Evolutionary conservation across 35 echinoderm and acorn worm species (phyloP).

Genomic region (Apostichopus parvimensis): DNA sequence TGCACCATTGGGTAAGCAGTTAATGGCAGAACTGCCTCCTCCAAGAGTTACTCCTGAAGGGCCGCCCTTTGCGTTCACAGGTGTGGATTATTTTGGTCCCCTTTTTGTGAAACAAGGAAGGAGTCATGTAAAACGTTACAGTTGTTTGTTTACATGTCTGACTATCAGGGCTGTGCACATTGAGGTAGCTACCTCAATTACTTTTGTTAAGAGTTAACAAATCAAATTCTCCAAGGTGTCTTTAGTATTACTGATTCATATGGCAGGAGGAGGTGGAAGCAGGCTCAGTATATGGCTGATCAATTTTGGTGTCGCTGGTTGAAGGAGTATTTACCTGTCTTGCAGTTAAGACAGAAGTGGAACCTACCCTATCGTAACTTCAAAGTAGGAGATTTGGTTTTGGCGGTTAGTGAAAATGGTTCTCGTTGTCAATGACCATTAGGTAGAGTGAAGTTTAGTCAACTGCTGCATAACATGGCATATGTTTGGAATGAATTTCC

Average conservation of each 20-base stretch:
- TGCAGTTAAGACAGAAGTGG: background rate
- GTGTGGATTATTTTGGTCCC: slow-evolving; percentile 55
- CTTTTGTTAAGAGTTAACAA: too few relatives aligned
- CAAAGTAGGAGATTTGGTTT: slow-evolving; percentile 24
- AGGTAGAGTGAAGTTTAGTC: background rate
- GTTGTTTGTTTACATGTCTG: slow-evolving; percentile 23
- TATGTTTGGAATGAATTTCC: too few relatives aligned
- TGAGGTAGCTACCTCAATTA: too few relatives aligned
- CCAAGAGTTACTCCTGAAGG: slow-evolving; percentile 6
- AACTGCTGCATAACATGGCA: too few relatives aligned
- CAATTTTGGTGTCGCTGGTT: background rate
- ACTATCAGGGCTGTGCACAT: too few relatives aligned
- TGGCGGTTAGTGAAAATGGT: background rate
- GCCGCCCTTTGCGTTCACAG: slow-evolving; percentile 26
- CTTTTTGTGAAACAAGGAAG: slow-evolving; percentile 30
- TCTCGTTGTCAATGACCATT: slow-evolving; percentile 66
- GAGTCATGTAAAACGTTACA: slow-evolving; percentile 12
- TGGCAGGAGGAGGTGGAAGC: background rate
- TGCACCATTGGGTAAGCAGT: background rate
- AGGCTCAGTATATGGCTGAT: background rate
- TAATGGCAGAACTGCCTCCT: slow-evolving; percentile 14
- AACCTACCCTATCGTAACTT: background rate
- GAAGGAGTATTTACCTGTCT: background rate
- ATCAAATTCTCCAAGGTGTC: too few relatives aligned
- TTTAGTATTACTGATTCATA: too few relatives aligned